Percentiles rank a stretch among this genome's conserved stretches.
These are phyloP conservation scores for Physella acuta DNA, from an alignment of 1,140 invertebrate species.

Conservation along the genomic window DNA sequence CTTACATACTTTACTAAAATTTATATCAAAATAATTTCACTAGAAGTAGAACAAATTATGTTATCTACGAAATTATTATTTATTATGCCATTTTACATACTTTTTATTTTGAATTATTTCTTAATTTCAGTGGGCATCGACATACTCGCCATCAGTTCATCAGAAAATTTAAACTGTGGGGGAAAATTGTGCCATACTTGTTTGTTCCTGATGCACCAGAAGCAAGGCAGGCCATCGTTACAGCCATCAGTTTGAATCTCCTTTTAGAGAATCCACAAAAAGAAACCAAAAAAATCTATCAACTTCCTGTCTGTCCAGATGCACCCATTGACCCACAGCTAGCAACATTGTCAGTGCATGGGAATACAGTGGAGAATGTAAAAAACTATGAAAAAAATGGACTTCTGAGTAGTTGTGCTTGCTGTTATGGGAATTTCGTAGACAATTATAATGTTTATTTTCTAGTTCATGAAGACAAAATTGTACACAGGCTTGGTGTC, in stretches of 20 bases:
- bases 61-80: no score
- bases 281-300: background rate
- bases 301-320: conserved; percentile 9
- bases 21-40: no score
- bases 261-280: conserved; percentile 6
- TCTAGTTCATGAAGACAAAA: background rate
- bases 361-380: background rate
- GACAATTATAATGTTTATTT: background rate
- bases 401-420: background rate
- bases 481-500: conserved; percentile 12
- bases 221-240: conserved; percentile 11
- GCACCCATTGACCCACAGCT: background rate
- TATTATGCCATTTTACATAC: no score
- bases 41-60: no score
- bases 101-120: background rate
- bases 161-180: background rate
- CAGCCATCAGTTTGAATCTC: conserved; percentile 2
- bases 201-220: conserved; percentile 8
- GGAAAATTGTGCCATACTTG: conserved; percentile 2
- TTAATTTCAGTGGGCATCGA: background rate
- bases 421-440: background rate
- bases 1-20: no score
- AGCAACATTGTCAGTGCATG: background rate
- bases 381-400: background rate
- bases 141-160: background rate